Conservation (phyloP, 2,888 invertebrate genomes). For the Aelia acuminata region DNA sequence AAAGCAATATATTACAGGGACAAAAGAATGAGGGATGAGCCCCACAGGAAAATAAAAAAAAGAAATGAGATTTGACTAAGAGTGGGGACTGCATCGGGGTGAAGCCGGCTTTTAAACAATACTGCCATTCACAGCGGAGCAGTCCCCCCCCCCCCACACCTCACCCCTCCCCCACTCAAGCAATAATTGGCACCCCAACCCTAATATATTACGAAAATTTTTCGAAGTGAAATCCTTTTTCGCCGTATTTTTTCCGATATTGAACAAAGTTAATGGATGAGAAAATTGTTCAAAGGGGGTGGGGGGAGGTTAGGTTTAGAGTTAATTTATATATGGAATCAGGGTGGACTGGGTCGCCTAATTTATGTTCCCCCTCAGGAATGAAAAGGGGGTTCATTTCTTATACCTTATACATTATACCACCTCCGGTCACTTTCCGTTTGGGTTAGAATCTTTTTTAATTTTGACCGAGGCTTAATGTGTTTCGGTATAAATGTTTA, state of each 20-base stretch:
- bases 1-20: background rate
- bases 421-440: background rate
- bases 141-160: constrained; percentile 12
- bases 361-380: constrained; percentile 38
- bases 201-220: constrained; percentile 58
- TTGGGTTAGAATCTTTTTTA: background rate
- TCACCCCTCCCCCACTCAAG: background rate
- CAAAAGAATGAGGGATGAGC: constrained; percentile 17
- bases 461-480: background rate
- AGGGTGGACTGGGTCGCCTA: constrained; percentile 2
- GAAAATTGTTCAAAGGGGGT: constrained; percentile 49
- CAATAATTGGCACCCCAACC: constrained; percentile 54
- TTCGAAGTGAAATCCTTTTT: constrained; percentile 57
- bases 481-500: background rate
- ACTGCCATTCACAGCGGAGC: constrained; percentile 52
- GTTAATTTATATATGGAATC: constrained; percentile 57
- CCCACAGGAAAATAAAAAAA: background rate
- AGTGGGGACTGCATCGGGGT: background rate
- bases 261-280: constrained; percentile 57
- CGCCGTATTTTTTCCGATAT: constrained; percentile 55
- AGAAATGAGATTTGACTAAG: constrained; percentile 1
- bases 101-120: constrained; percentile 49
- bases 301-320: constrained; percentile 38
- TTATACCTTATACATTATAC: constrained; percentile 53
- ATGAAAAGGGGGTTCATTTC: constrained; percentile 5